A percentile compares a stretch with the other conserved stretches of the same genome.
phyloP scores from a whole-genome alignment of 2,888 invertebrate genomes.

The Ypsolopha scabrella region DNA sequence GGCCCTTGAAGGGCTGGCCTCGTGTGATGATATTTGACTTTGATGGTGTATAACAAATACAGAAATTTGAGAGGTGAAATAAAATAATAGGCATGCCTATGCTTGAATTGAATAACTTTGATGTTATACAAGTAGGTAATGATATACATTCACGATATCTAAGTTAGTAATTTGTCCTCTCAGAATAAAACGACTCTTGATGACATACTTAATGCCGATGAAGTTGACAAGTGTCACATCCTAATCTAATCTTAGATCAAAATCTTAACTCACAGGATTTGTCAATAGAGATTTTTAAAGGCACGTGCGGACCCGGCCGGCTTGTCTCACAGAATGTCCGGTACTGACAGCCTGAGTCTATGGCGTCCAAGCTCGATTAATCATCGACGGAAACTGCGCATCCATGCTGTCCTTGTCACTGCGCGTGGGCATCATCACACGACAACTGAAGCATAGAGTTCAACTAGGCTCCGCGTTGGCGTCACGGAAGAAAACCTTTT shows the following conservation, averaged over 20 bases:
- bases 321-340: constrained; percentile 47
- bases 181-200: too few relatives aligned
- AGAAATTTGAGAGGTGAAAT: too few relatives aligned
- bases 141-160: too few relatives aligned
- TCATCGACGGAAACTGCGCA: constrained; percentile 64
- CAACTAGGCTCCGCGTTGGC: constrained; percentile 29
- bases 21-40: constrained; percentile 30
- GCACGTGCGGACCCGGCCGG: constrained; percentile 30
- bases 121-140: too few relatives aligned
- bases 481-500: constrained; percentile 10
- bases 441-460: constrained; percentile 23
- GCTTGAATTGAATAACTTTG: too few relatives aligned
- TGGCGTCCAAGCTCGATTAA: constrained; percentile 43
- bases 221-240: too few relatives aligned
- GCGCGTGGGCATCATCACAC: constrained; percentile 57
- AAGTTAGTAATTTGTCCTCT: too few relatives aligned
- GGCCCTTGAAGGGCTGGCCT: constrained; percentile 28
- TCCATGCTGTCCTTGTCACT: constrained; percentile 43
- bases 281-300: constrained; percentile 4
- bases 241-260: too few relatives aligned
- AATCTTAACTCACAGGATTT: background rate
- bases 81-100: too few relatives aligned
- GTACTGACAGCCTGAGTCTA: constrained; percentile 30
- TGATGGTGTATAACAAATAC: constrained; percentile 15
- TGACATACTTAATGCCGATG: too few relatives aligned